A percentile compares a stretch with the other conserved stretches of the same genome.
Conservation (phyloP, 2,113 vertebrate genomes). For the Macaca fascicularis region DNA sequence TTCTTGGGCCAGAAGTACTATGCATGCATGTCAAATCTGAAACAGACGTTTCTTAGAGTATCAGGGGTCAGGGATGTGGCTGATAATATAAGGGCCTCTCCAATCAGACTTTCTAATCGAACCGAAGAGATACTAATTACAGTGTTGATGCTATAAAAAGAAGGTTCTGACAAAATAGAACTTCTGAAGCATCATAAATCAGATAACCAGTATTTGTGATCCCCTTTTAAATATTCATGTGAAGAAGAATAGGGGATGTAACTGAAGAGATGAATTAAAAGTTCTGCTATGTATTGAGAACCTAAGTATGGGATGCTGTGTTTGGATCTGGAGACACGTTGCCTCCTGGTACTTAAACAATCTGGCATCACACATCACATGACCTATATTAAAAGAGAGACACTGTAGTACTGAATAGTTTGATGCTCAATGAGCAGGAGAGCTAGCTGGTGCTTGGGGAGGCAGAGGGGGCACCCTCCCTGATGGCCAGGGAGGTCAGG, state of each 20-base stretch:
- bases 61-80: neutral
- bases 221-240: neutral
- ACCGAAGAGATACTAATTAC: neutral
- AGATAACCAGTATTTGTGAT: neutral
- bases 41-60: neutral
- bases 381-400: neutral
- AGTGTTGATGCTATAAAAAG: neutral
- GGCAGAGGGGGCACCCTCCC: neutral
- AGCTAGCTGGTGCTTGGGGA: neutral
- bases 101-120: neutral
- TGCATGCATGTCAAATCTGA: neutral
- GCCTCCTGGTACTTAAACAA: neutral
- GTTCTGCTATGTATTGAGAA: neutral
- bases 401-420: neutral
- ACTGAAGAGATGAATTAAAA: neutral
- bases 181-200: neutral
- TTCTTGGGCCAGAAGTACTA: neutral
- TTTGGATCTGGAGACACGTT: neutral
- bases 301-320: neutral
- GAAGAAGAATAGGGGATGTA: neutral
- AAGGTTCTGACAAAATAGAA: neutral
- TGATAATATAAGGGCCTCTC: neutral
- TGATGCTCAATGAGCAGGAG: neutral
- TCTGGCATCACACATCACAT: neutral
- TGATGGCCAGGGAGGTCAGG: neutral